A percentile compares a stretch with the other conserved stretches of the same genome.
phyloP scores from a whole-genome alignment of 64 coral and sea anemone genomes.

The Montipora cactus region DNA sequence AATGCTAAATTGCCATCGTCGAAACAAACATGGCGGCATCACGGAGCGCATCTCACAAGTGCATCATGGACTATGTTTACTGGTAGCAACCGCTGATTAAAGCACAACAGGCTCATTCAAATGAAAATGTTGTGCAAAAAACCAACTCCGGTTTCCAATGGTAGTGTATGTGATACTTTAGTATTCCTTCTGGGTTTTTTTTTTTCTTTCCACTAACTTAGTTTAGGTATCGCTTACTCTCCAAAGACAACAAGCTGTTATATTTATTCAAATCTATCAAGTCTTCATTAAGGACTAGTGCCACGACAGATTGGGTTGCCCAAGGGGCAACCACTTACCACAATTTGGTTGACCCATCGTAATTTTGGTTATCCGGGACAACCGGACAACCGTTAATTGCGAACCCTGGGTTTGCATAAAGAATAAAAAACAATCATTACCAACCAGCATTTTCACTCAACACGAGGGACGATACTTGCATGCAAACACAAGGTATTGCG shows the following conservation, averaged over 20 bases:
- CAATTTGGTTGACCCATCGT: neutral
- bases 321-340: neutral
- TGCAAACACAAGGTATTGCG: too few species aligned
- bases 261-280: neutral
- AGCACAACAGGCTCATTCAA: conserved; percentile 15
- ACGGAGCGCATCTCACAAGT: conserved; percentile 15
- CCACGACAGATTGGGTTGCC: conserved; percentile 15
- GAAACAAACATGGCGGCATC: conserved; percentile 25
- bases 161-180: neutral
- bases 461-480: too few species aligned
- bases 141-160: neutral
- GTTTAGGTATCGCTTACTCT: too few species aligned
- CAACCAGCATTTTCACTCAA: too few species aligned
- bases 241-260: too few species aligned
- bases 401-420: too few species aligned
- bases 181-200: neutral
- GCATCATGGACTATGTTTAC: conserved; percentile 29
- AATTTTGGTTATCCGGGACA: neutral
- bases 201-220: neutral
- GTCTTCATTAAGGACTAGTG: neutral
- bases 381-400: too few species aligned
- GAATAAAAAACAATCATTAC: too few species aligned
- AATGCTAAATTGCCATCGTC: neutral
- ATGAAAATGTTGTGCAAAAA: neutral
- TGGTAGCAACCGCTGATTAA: conserved; percentile 14